Evolutionary conservation across 2,888 invertebrate species (phyloP).

Genomic region (Philaethria dido): DNA sequence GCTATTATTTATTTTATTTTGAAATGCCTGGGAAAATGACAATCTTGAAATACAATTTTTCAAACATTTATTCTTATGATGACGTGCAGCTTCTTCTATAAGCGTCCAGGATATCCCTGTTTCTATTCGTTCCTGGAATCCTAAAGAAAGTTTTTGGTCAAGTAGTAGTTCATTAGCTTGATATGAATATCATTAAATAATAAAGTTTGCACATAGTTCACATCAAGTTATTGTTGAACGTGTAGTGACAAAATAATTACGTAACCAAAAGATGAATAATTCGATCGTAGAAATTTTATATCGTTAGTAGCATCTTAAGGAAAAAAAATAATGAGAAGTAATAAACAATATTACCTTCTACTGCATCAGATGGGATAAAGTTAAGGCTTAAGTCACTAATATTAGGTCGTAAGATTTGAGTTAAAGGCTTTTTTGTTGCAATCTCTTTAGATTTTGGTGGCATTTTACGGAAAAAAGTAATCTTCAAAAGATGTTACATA

Average conservation of each 20-base stretch:
- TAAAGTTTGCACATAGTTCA: not conserved
- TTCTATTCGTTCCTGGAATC: constrained; percentile 68
- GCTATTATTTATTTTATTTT: constrained; percentile 65
- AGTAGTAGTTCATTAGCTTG: too few species aligned
- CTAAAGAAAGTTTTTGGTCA: constrained; percentile 47
- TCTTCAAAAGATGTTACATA: not conserved
- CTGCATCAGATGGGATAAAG: constrained; percentile 59
- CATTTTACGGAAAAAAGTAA: constrained; percentile 49
- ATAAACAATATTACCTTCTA: constrained; percentile 58
- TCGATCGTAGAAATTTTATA: not conserved
- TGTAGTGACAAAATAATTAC: not conserved
- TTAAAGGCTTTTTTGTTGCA: constrained; percentile 54
- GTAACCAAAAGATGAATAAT: not conserved
- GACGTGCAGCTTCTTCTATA: constrained; percentile 55
- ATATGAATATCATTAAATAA: not conserved
- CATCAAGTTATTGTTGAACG: not conserved
- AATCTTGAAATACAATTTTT: constrained; percentile 50
- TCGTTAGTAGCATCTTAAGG: not conserved
- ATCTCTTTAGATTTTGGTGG: constrained; percentile 62
- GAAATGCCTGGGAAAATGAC: constrained; percentile 61
- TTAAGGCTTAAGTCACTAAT: constrained; percentile 70
- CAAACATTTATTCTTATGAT: constrained; percentile 59
- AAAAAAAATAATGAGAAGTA: not conserved
- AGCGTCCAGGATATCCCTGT: constrained; percentile 69
- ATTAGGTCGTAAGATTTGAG: constrained; percentile 54